Percentiles rank a stretch among this genome's conserved stretches.
phyloP scores from a whole-genome alignment of 2,888 invertebrate species.

The Odontothrips loti region DNA sequence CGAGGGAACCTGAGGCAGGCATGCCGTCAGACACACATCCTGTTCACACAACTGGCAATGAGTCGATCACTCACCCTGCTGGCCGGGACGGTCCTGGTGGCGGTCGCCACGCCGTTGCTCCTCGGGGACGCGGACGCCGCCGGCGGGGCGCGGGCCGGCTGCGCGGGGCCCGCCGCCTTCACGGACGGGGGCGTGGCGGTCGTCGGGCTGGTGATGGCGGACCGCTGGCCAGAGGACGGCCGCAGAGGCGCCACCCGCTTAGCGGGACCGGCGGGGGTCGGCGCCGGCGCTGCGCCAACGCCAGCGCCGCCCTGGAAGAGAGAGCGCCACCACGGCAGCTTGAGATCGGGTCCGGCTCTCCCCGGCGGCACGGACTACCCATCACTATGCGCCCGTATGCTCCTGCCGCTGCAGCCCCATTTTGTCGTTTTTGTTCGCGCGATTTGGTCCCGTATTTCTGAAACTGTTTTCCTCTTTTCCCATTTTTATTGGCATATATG shows the following conservation, averaged over 20 bases:
- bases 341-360: too few species aligned
- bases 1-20: slow-evolving; percentile 24
- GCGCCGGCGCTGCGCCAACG: neutral
- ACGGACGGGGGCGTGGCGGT: neutral
- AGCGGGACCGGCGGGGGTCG: neutral
- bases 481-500: neutral
- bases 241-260: neutral
- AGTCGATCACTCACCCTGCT: slow-evolving; percentile 27
- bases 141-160: slow-evolving; percentile 4
- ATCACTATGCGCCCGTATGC: neutral
- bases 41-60: neutral
- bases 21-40: neutral
- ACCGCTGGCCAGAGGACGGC: neutral
- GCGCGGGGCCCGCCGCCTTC: neutral
- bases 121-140: neutral
- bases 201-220: neutral
- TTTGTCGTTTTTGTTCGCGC: too few species aligned
- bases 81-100: slow-evolving; percentile 30
- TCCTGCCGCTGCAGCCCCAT: neutral
- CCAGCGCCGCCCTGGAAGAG: neutral
- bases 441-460: too few species aligned
- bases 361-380: neutral
- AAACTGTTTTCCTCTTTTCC: neutral
- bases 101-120: slow-evolving; percentile 34
- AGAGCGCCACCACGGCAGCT: too few species aligned